A percentile compares a stretch with the other conserved stretches of the same genome.
Evolutionary conservation across 2,888 invertebrate genomes (phyloP).

Genomic region (Rhimphoctona megacephalus): DNA sequence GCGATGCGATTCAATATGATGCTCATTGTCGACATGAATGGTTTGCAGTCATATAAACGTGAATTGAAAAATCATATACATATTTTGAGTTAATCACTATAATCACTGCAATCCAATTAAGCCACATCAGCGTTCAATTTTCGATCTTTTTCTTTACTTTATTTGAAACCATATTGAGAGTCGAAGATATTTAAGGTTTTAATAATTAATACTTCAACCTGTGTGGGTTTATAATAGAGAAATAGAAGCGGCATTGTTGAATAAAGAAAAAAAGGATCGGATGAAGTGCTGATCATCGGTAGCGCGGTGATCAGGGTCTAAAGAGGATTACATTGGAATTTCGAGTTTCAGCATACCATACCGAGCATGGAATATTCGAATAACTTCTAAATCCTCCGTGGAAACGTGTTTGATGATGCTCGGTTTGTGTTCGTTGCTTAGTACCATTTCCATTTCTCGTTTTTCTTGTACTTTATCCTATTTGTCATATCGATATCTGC

Average conservation of each 20-base stretch:
- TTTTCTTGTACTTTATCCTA: not conserved
- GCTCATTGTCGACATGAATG: not conserved
- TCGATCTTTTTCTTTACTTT: not conserved
- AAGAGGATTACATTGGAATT: constrained; percentile 77
- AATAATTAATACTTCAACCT: not conserved
- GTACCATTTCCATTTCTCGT: constrained; percentile 1
- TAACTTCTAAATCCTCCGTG: constrained; percentile 77
- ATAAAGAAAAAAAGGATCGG: constrained; percentile 22
- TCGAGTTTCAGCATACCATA: constrained; percentile 76
- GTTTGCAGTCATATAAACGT: not conserved
- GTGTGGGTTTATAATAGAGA: not conserved
- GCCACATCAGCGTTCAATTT: not conserved
- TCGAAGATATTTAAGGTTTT: not conserved
- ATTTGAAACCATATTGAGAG: not conserved
- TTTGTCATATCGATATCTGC: not conserved
- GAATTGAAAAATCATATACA: not conserved
- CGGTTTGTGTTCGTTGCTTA: constrained; percentile 56
- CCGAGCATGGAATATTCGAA: constrained; percentile 76
- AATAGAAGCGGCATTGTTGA: not conserved
- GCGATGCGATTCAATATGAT: constrained; percentile 5
- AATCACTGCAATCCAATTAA: not conserved
- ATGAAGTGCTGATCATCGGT: constrained; percentile 46
- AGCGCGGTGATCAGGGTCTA: constrained; percentile 55
- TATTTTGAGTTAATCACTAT: not conserved
- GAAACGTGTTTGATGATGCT: constrained; percentile 74